Conservation (phyloP, 2,113 vertebrate species). For the Pelecanus crispus region DNA sequence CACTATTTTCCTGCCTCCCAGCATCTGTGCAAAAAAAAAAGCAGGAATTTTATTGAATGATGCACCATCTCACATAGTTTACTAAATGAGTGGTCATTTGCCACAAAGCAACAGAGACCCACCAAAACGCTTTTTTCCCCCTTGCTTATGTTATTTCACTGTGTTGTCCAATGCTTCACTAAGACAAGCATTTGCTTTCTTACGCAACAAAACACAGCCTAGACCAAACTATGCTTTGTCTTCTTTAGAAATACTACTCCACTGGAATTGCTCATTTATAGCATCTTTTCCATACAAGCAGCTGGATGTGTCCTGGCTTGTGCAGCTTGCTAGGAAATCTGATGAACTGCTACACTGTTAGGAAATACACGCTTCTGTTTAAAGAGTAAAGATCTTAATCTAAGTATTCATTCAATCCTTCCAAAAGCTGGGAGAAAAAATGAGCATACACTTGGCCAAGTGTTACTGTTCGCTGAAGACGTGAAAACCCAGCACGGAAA, state of each 20-base stretch:
- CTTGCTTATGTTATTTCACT: not conserved
- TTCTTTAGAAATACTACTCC: not conserved
- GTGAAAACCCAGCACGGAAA: not conserved
- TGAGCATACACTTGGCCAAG: not conserved
- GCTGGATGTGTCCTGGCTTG: not conserved
- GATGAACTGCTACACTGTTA: not conserved
- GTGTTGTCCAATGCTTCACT: not conserved
- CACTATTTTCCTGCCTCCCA: not conserved
- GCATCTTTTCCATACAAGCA: not conserved
- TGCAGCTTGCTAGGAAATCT: not conserved
- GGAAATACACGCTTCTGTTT: not conserved
- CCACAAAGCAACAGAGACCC: not conserved
- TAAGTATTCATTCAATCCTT: not conserved
- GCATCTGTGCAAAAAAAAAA: not conserved
- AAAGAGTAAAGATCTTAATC: constrained; percentile 17
- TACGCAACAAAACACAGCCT: not conserved
- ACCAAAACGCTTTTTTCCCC: not conserved
- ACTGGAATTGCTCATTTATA: not conserved
- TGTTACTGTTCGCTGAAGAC: not conserved
- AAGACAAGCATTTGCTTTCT: not conserved
- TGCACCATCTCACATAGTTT: not conserved
- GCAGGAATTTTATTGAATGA: not conserved
- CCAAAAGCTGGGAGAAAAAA: not conserved
- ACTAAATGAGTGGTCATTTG: not conserved
- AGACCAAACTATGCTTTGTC: not conserved